Percentiles rank a stretch among this genome's conserved stretches.
Conservation (phyloP, 2,888 invertebrate species). For the Heliconius hortense region DNA sequence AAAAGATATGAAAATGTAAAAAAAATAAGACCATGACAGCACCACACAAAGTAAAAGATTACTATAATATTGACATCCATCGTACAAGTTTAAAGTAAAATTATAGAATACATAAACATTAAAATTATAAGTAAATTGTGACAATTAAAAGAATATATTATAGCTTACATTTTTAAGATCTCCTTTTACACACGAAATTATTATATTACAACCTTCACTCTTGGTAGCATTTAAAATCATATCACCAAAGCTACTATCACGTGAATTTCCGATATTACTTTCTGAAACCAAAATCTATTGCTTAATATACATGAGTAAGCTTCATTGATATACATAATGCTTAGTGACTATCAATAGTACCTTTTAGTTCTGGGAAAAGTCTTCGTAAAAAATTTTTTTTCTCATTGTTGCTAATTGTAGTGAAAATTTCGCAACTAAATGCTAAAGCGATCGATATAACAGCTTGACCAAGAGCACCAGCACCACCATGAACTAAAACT, state of each 20-base stretch:
- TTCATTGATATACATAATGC: not conserved
- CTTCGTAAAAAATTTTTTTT: constrained; percentile 62
- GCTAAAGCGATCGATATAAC: constrained; percentile 58
- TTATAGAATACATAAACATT: too few relatives aligned
- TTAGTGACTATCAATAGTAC: constrained; percentile 43
- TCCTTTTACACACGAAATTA: constrained; percentile 54
- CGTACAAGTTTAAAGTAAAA: too few relatives aligned
- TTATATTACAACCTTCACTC: constrained; percentile 55
- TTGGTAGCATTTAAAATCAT: constrained; percentile 54
- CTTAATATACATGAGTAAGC: not conserved
- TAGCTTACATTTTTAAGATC: constrained; percentile 57
- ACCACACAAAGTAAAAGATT: too few relatives aligned
- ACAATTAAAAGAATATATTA: not conserved
- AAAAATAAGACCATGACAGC: too few relatives aligned
- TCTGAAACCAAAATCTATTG: constrained; percentile 49
- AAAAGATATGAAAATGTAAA: too few relatives aligned
- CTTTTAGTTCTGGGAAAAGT: constrained; percentile 59
- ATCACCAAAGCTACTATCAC: constrained; percentile 56
- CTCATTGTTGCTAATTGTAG: constrained; percentile 58
- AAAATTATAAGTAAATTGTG: too few relatives aligned
- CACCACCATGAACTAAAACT: constrained; percentile 60
- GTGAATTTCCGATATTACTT: constrained; percentile 59
- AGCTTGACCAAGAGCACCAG: constrained; percentile 66
- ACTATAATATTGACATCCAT: too few relatives aligned
- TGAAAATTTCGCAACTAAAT: constrained; percentile 54